phyloP scores from a whole-genome alignment of 1,140 invertebrate genomes.

The Stegodyphus mimosarum region DNA sequence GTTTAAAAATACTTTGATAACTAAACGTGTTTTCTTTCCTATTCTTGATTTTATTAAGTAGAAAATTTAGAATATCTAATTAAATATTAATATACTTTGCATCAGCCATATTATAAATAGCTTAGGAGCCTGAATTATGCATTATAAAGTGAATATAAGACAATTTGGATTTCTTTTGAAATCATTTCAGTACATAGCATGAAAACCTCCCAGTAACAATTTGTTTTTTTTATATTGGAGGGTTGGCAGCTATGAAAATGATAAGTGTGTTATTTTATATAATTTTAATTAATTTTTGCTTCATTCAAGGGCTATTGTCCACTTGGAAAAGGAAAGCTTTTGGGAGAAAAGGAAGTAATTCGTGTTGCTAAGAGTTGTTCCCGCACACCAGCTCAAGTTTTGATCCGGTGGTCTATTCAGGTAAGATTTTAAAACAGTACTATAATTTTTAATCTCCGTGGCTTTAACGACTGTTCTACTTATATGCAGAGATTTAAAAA shows the following conservation, averaged over 20 bases:
- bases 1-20: too few relatives aligned
- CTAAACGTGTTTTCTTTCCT: too few relatives aligned
- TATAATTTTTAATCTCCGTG: too few relatives aligned
- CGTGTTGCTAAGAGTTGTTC: slow-evolving; percentile 63
- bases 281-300: background rate
- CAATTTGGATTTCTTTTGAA: too few relatives aligned
- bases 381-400: slow-evolving; percentile 67
- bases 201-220: background rate
- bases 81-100: background rate
- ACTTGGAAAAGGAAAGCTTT: slow-evolving; percentile 67
- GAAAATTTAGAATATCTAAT: background rate
- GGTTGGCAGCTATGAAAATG: background rate
- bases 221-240: background rate
- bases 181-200: too few relatives aligned
- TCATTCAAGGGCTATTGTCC: slow-evolving; percentile 69
- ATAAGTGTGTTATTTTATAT: background rate
- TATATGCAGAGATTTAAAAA: too few relatives aligned
- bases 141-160: background rate
- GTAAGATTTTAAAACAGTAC: slow-evolving; percentile 23
- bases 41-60: too few relatives aligned
- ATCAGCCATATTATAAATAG: too few relatives aligned
- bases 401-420: slow-evolving; percentile 68
- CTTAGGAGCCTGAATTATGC: background rate
- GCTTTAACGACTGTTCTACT: too few relatives aligned
- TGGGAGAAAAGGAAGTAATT: slow-evolving; percentile 64